Conservation (phyloP, 1,140 invertebrate species). For the Lucilia sericata region DNA sequence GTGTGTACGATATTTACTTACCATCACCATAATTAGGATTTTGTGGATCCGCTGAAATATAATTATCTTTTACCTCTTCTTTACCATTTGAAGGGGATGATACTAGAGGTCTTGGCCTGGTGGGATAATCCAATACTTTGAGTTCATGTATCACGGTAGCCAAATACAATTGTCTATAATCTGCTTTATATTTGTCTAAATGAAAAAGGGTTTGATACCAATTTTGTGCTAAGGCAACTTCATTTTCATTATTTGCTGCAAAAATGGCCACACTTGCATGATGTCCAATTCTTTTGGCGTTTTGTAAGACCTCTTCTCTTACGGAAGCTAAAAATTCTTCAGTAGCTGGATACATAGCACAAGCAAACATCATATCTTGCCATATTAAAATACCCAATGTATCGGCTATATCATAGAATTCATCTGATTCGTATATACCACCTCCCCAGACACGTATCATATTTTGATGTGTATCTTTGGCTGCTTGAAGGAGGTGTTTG, state of each 20-base stretch:
- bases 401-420: constrained; percentile 90
- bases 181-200: constrained; percentile 75
- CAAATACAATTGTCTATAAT: constrained; percentile 91
- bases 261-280: constrained; percentile 91
- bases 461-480: constrained; percentile 88
- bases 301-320: constrained; percentile 82
- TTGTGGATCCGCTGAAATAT: constrained; percentile 81
- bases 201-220: constrained; percentile 81
- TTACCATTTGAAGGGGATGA: constrained; percentile 96
- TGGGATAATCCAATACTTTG: constrained; percentile 70
- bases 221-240: constrained; percentile 85
- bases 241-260: constrained; percentile 99
- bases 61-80: constrained; percentile 80
- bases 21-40: constrained; percentile 88
- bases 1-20: constrained; percentile 61
- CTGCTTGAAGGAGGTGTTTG: constrained; percentile 76
- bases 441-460: constrained; percentile 98
- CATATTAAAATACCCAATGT: constrained; percentile 86
- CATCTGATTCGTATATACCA: constrained; percentile 92
- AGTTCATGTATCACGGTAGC: constrained; percentile 80
- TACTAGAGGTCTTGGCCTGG: constrained; percentile 57
- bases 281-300: constrained; percentile 85
- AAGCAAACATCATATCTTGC: constrained; percentile 99
- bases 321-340: constrained; percentile 81
- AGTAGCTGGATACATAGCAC: constrained; percentile 91